These are phyloP conservation scores for Andrena cerasifolii DNA, from an alignment of 1,140 invertebrate genomes.

Conservation along the genomic window DNA sequence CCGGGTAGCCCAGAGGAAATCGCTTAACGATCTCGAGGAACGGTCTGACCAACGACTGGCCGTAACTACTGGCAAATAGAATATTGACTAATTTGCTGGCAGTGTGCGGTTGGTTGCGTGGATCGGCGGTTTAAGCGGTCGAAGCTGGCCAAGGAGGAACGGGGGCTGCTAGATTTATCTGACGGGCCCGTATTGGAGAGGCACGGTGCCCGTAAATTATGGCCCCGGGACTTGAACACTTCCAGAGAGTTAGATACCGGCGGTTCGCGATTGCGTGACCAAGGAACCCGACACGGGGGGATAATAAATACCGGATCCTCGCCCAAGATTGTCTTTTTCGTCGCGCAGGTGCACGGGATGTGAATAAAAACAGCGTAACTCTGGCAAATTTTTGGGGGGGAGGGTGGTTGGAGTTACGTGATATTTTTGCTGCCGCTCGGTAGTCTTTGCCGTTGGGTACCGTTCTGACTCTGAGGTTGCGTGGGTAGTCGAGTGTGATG, in stretches of 20 bases:
- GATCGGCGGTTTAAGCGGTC: constrained; percentile 21
- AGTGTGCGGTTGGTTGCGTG: background rate
- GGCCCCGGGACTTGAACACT: background rate
- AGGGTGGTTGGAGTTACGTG: too few relatives aligned
- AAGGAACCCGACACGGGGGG: constrained; percentile 26
- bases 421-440: too few relatives aligned
- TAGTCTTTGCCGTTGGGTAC: too few relatives aligned
- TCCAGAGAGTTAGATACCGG: constrained; percentile 27
- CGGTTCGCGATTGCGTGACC: constrained; percentile 63
- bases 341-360: constrained; percentile 19
- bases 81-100: constrained; percentile 45
- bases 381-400: background rate
- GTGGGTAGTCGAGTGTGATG: too few relatives aligned
- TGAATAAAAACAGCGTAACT: background rate
- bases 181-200: background rate
- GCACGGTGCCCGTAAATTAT: constrained; percentile 42
- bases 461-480: too few relatives aligned
- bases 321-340: constrained; percentile 36
- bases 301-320: constrained; percentile 63
- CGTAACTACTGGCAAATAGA: constrained; percentile 29
- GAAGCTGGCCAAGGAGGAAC: background rate
- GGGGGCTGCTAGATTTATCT: constrained; percentile 42
- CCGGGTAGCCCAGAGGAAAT: background rate
- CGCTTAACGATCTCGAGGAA: background rate
- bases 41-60: background rate